Evolutionary conservation across 2,113 vertebrate genomes (phyloP).

Genomic region (Phalacrocorax carbo): DNA sequence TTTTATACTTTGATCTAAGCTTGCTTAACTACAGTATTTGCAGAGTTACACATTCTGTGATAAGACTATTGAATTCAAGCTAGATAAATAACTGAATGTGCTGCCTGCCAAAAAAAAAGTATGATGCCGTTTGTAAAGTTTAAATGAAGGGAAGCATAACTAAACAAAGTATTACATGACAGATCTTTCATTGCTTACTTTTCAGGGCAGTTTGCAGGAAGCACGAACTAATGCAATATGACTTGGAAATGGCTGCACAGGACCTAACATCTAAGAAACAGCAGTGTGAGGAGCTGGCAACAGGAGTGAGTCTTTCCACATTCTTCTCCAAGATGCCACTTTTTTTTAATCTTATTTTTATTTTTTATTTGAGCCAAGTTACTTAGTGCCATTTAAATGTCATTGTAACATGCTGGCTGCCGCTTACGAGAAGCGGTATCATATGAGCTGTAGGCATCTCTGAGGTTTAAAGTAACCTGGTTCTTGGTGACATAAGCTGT

Average conservation of each 20-base stretch:
- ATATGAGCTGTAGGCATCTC: not conserved
- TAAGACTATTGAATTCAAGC: not conserved
- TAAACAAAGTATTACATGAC: not conserved
- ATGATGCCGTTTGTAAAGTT: not conserved
- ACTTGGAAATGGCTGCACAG: slow-evolving; percentile 87
- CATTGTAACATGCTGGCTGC: not conserved
- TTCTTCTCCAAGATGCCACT: slow-evolving; percentile 32
- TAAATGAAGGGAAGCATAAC: not conserved
- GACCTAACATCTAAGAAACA: slow-evolving; percentile 92
- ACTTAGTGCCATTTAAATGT: slow-evolving; percentile 41
- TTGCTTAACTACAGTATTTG: not conserved
- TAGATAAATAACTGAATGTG: not conserved
- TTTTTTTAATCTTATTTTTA: not conserved
- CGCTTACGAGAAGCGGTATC: not conserved
- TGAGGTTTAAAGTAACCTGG: not conserved
- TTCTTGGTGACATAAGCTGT: slow-evolving; percentile 8
- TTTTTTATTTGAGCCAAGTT: slow-evolving; percentile 6
- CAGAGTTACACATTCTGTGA: not conserved
- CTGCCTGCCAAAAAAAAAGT: not conserved
- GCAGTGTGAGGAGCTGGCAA: slow-evolving; percentile 91
- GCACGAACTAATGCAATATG: slow-evolving; percentile 92
- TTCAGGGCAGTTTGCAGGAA: slow-evolving; percentile 92
- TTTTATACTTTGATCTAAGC: not conserved
- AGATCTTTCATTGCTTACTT: slow-evolving; percentile 8
- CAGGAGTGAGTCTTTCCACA: slow-evolving; percentile 80